Conservation (phyloP, 2,113 vertebrate species). For the Brachyhypopomus occidentalis region DNA sequence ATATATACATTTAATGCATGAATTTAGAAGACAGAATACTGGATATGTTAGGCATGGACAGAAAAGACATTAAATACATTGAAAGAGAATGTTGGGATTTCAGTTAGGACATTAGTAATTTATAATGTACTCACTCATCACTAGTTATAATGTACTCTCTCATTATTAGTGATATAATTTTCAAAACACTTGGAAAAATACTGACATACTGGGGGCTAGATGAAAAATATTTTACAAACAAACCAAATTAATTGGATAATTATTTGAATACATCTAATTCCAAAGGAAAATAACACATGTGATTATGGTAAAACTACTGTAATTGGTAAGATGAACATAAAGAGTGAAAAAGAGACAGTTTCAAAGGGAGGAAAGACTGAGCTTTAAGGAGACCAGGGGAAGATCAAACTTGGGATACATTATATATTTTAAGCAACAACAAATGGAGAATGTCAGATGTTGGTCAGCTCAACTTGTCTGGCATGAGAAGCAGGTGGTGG, state of each 20-base stretch:
- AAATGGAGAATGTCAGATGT: constrained; percentile 47
- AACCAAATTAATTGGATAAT: neutral
- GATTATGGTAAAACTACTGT: too few relatives aligned
- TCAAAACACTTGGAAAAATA: constrained; percentile 3
- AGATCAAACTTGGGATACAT: neutral
- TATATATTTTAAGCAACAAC: constrained; percentile 36
- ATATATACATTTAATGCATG: neutral
- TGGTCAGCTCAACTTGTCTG: constrained; percentile 35
- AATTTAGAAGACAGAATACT: neutral
- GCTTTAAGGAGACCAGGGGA: constrained; percentile 7
- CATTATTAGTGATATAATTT: neutral
- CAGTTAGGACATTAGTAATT: neutral
- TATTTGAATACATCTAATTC: neutral
- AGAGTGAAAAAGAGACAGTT: neutral
- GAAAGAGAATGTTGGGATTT: neutral
- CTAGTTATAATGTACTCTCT: neutral
- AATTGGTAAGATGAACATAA: too few relatives aligned
- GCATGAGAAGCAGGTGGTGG: constrained; percentile 46
- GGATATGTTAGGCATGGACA: neutral
- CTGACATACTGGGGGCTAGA: neutral
- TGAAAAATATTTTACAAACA: neutral
- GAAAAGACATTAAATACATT: neutral
- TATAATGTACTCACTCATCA: neutral
- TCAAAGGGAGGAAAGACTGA: neutral
- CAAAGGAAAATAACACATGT: neutral